Percentiles rank a stretch among this genome's conserved stretches.
Conservation (phyloP, 2,113 vertebrate species). For the Loxodonta africana region DNA sequence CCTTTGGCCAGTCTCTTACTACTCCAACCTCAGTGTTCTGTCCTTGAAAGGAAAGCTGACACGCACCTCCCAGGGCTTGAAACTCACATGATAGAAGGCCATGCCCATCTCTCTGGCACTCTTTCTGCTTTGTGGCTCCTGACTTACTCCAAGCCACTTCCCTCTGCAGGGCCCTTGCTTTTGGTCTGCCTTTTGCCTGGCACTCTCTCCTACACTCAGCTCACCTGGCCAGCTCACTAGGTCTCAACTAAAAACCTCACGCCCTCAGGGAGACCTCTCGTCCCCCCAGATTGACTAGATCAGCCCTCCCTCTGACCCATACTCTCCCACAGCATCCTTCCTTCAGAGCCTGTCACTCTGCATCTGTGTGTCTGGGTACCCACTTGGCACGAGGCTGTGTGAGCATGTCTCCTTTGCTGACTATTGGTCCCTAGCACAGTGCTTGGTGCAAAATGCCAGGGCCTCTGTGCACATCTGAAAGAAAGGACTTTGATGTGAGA, state of each 20-base stretch:
- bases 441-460: background rate
- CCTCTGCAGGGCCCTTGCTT: background rate
- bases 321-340: background rate
- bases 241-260: background rate
- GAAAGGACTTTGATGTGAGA: background rate
- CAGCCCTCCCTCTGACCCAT: accelerated
- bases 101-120: background rate
- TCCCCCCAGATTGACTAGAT: too few species aligned
- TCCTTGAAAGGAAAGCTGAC: background rate
- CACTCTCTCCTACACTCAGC: accelerated
- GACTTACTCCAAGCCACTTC: too few species aligned
- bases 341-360: background rate
- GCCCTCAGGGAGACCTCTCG: background rate
- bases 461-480: background rate
- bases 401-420: background rate
- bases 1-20: too few species aligned
- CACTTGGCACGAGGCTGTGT: background rate
- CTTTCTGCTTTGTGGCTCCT: background rate
- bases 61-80: background rate
- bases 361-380: background rate
- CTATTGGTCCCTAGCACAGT: background rate
- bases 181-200: background rate
- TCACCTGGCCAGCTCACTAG: background rate
- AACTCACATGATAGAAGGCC: background rate
- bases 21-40: background rate